Percentiles rank a stretch among this genome's conserved stretches.
Evolutionary conservation across 2,113 vertebrate genomes (phyloP).

Genomic region (Ifrita kowaldi): DNA sequence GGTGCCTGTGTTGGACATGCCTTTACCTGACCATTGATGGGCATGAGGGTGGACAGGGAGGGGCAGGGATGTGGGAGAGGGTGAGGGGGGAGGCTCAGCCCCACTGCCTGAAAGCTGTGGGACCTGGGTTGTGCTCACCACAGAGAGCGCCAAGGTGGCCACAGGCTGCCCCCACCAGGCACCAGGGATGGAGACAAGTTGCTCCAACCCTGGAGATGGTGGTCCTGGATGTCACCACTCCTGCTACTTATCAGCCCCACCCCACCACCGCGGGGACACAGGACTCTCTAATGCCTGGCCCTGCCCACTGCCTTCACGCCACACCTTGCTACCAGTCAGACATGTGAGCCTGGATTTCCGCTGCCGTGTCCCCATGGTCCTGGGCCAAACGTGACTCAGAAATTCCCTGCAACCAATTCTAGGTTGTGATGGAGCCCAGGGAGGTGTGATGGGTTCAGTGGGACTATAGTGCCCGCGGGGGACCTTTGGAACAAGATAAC

Average conservation of each 20-base stretch:
- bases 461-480: not conserved
- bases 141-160: not conserved
- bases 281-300: not conserved
- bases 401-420: not conserved
- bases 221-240: not conserved
- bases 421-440: not conserved
- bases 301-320: not conserved
- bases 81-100: not conserved
- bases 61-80: too few relatives aligned
- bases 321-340: not conserved
- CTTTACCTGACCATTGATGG: not conserved
- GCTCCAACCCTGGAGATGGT: rapidly evolving
- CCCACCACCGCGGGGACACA: not conserved
- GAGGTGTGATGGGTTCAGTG: not conserved
- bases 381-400: not conserved
- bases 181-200: not conserved
- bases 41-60: not conserved
- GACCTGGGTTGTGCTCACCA: rapidly evolving
- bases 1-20: not conserved
- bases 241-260: not conserved
- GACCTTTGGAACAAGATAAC: constrained; percentile 65
- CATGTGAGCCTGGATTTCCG: not conserved
- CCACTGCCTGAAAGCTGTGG: not conserved
- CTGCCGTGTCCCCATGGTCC: not conserved
- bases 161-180: not conserved